Evolutionary conservation across 2,888 invertebrate genomes (phyloP).

Genomic region (Platycnemis pennipes): DNA sequence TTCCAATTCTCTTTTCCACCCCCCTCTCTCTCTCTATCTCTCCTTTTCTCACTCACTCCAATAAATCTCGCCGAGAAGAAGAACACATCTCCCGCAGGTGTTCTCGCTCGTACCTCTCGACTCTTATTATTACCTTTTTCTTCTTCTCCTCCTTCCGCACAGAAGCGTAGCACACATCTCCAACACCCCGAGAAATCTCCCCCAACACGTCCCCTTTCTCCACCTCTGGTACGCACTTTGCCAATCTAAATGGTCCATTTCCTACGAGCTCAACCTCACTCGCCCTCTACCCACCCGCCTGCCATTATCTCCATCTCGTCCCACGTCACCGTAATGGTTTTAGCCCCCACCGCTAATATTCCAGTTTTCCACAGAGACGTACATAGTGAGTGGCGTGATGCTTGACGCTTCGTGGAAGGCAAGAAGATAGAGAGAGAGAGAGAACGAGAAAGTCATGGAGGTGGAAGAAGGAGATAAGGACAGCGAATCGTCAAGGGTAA

Average conservation of each 20-base stretch:
- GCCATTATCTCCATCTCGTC: neutral
- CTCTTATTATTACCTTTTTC: neutral
- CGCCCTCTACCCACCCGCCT: neutral
- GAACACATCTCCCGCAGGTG: neutral
- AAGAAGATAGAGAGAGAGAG: too few species aligned
- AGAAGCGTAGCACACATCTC: neutral
- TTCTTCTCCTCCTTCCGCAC: neutral
- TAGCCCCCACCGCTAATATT: too few species aligned
- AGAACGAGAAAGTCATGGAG: too few species aligned
- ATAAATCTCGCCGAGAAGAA: constrained; percentile 1
- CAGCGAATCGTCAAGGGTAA: too few species aligned
- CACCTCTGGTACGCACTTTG: too few species aligned
- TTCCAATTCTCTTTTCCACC: neutral
- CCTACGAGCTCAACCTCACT: neutral
- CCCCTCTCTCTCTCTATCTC: neutral
- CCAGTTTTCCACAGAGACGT: too few species aligned
- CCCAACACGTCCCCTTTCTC: neutral
- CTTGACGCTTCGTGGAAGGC: too few species aligned
- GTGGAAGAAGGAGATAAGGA: too few species aligned
- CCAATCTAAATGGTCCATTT: too few species aligned
- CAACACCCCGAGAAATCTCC: neutral
- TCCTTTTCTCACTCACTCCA: neutral
- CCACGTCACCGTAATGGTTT: too few species aligned
- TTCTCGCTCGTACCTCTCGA: too few species aligned
- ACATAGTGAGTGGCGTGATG: too few species aligned